These are phyloP conservation scores for Nysson spinosus DNA, from an alignment of 2,888 invertebrate genomes.

Conservation along the genomic window DNA sequence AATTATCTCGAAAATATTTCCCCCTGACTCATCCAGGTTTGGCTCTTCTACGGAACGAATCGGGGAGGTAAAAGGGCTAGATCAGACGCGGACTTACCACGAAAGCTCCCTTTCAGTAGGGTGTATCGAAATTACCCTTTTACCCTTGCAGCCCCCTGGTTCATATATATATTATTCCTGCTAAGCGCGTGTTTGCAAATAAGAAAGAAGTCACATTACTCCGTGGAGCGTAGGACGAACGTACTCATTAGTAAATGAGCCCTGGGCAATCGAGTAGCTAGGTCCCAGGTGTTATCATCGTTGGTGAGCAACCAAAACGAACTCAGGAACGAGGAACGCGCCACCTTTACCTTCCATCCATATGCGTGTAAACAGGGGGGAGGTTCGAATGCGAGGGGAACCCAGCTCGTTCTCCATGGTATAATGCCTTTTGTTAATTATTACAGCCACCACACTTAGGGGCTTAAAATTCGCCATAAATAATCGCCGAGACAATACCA, in stretches of 20 bases:
- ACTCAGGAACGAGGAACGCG: slow-evolving; percentile 31
- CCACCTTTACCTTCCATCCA: slow-evolving; percentile 46
- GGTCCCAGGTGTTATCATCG: slow-evolving; percentile 71
- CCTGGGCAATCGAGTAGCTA: slow-evolving; percentile 63
- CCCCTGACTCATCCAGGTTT: slow-evolving; percentile 53
- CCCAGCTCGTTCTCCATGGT: slow-evolving; percentile 46
- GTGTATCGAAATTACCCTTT: too few relatives aligned
- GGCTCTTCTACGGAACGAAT: slow-evolving; percentile 54
- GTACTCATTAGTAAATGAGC: slow-evolving; percentile 75
- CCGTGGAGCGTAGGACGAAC: slow-evolving; percentile 46
- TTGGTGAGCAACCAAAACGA: slow-evolving; percentile 48
- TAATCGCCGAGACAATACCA: slow-evolving; percentile 65
- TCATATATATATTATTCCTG: slow-evolving; percentile 1
- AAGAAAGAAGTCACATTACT: slow-evolving; percentile 54
- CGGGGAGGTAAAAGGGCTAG: slow-evolving; percentile 38
- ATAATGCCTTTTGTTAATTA: slow-evolving; percentile 71
- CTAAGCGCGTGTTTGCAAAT: neutral
- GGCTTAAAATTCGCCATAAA: slow-evolving; percentile 69
- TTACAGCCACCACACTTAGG: slow-evolving; percentile 66
- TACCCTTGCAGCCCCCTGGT: neutral
- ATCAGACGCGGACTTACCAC: neutral
- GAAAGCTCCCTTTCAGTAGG: slow-evolving; percentile 6
- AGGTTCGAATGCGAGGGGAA: slow-evolving; percentile 11
- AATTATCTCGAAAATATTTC: slow-evolving; percentile 42
- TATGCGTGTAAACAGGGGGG: slow-evolving; percentile 42